Base-by-base conservation (phyloP, 1,140 invertebrate species). In the Bombus pascuorum region DNA sequence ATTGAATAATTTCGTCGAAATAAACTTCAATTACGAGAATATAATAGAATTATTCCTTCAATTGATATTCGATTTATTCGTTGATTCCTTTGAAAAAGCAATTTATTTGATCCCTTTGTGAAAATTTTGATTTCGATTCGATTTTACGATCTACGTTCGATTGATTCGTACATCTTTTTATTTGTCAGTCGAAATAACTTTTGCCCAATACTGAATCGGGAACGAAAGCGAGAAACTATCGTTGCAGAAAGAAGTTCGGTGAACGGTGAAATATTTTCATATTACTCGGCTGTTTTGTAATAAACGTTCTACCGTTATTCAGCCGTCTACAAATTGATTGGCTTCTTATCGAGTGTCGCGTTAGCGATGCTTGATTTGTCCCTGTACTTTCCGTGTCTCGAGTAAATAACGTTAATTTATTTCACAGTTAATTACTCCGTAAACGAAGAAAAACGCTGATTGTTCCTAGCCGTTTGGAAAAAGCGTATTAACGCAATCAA, bases 201-300 rank as follows among this genome's bases (percentile, higher is more conserved):
- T 37, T 68, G 66, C 34, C 66, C 18, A 68, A 68, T 37, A 68
- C 34, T 72, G 37, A 79, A 80, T 72, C 34, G 37, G 6, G 72
- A 83, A 85, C 32, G 83, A 80, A 80, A 79, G 82, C 28, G 65
- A 70, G 53, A 72, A 71, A 62, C 70, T 57, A 73, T 81, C 68
- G 66, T 85, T 85, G 68, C 76, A 44, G 65, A 78, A 83, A 83
- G 39, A 57, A 62, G 70, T 59, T 59, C 83, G 66, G 53, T 83
- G 82, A 83, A 83, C 82, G 82, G 74, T 83, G 82, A 84, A 62
- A 59, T 57, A 72, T 84, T 72, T 84, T 28, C 76, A 15, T 28
- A n/a, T 42, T 37, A 32, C 32, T 2, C n/a, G 32, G 15, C 22
- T 47, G 57, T 85, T 85, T 85, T 85, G 77, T 85, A 85, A 85